These are phyloP conservation scores for Andrena chrysosceles DNA, from an alignment of 2,888 invertebrate genomes.

Conservation along the genomic window DNA sequence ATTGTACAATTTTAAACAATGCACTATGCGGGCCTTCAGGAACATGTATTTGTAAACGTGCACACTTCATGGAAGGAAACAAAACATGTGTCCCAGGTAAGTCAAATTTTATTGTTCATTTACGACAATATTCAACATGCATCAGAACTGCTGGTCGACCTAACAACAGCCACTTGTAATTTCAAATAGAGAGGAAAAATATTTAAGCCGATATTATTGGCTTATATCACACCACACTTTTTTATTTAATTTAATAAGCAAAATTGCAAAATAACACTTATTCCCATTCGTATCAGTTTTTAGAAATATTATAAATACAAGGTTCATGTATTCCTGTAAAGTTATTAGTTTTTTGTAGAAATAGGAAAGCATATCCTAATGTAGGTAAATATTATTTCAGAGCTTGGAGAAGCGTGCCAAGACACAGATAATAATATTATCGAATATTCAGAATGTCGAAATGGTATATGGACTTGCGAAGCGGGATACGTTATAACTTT, in stretches of 20 bases:
- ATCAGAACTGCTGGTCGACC: not conserved
- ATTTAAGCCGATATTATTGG: too few relatives aligned
- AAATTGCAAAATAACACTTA: too few relatives aligned
- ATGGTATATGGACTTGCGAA: constrained; percentile 74
- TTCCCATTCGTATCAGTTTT: too few relatives aligned
- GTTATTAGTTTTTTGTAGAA: too few relatives aligned
- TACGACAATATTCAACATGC: not conserved
- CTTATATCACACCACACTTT: too few relatives aligned
- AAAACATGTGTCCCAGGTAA: constrained; percentile 76
- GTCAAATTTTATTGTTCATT: not conserved
- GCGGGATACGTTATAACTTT: constrained; percentile 60
- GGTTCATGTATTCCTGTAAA: too few relatives aligned
- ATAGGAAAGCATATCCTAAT: not conserved
- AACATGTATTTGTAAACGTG: constrained; percentile 73
- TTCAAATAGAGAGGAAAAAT: too few relatives aligned
- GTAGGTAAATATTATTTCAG: constrained; percentile 61
- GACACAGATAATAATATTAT: constrained; percentile 43
- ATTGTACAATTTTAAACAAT: constrained; percentile 69
- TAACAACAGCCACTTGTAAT: too few relatives aligned
- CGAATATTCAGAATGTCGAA: constrained; percentile 69
- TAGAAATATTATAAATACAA: too few relatives aligned
- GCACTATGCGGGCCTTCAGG: constrained; percentile 69
- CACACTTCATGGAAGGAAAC: constrained; percentile 47
- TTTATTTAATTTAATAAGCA: too few relatives aligned
- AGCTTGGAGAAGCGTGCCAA: constrained; percentile 76